Evolutionary conservation across 64 coral and sea anemone species (phyloP), one percentile per base, ranked within the genome.

Genomic region (Cladopsammia gracilis): DNA sequence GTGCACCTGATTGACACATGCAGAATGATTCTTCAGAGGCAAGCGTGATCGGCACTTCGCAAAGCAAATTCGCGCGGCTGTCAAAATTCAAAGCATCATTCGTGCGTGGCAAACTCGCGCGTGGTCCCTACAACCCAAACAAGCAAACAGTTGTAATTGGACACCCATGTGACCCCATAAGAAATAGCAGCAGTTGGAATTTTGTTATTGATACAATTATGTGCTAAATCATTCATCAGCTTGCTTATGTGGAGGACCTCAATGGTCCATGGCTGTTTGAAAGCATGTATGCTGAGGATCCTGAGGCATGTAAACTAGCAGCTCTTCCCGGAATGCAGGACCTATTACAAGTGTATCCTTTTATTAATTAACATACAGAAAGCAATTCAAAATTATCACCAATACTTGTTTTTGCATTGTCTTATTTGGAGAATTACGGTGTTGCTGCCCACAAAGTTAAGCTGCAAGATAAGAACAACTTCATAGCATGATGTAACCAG

Each of bases 191-290:
- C 34, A 34, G n/a, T 34, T 34, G 34, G 34, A 34, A 34, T 34
- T 34, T 34, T 34, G 34, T 34, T 34, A 34, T 34, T 34, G 34
- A 34, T 34, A 34, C 34, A 34, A 34, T 34, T 34, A 34, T 34
- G 34, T 34, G 0, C 34, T 34, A 34, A 34, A 34, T 34, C 0
- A 34, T 34, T 34, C 42, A 86, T 71, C 25, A 98, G 96, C 76
- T 83, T 62, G 98, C 98, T 22, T 99, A 92, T 94, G 98, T 99
- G 11, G 98, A 99, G 77, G 98, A 99, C 66, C 78, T 99, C 4
- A 83, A 99, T 78, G 91, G 94, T 0, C 87, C 87, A 25, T 81
- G 90, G 19, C 79, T 99, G 34, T 99, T 96, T 94, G 94, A 96
- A 18, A 89, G 90, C 56, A 99, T 99, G 98, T 96, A 90, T 51